phyloP scores from a whole-genome alignment of 2,113 vertebrate species.

The Emydocephalus ijimae region DNA sequence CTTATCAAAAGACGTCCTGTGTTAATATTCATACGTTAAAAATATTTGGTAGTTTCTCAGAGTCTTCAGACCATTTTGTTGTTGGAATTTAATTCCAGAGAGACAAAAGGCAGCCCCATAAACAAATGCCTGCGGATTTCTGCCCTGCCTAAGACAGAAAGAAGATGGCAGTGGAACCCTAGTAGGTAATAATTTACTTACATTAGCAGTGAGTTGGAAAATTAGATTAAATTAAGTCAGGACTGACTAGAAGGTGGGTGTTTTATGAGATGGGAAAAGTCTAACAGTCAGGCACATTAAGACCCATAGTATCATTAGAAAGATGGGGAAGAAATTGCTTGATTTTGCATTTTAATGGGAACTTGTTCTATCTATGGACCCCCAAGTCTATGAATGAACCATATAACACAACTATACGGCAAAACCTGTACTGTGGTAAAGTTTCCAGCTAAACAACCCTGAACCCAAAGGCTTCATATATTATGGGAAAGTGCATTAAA shows the following conservation, averaged over 20 bases:
- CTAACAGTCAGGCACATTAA: neutral
- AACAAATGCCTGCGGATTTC: constrained; percentile 4
- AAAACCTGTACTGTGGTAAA: neutral
- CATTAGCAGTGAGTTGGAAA: constrained; percentile 22
- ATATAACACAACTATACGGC: neutral
- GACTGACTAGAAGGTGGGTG: neutral
- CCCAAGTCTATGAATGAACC: neutral
- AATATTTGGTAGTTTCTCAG: constrained; percentile 26
- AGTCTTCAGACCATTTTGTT: constrained; percentile 30
- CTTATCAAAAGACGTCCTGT: constrained; percentile 54
- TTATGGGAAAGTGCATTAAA: neutral
- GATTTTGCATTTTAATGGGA: neutral
- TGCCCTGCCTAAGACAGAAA: neutral
- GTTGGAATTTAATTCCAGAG: constrained; percentile 35
- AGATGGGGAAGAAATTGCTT: neutral
- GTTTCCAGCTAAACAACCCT: neutral
- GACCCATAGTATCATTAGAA: neutral
- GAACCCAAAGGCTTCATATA: neutral
- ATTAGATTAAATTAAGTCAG: constrained; percentile 23
- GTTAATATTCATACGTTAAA: constrained; percentile 53
- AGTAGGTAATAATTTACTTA: constrained; percentile 8
- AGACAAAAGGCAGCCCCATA: constrained; percentile 36
- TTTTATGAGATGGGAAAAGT: neutral
- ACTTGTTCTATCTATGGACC: neutral
- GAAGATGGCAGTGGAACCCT: neutral